These are phyloP conservation scores for Phyllotreta cruciferae DNA, from an alignment of 2,888 invertebrate species.

Conservation along the genomic window DNA sequence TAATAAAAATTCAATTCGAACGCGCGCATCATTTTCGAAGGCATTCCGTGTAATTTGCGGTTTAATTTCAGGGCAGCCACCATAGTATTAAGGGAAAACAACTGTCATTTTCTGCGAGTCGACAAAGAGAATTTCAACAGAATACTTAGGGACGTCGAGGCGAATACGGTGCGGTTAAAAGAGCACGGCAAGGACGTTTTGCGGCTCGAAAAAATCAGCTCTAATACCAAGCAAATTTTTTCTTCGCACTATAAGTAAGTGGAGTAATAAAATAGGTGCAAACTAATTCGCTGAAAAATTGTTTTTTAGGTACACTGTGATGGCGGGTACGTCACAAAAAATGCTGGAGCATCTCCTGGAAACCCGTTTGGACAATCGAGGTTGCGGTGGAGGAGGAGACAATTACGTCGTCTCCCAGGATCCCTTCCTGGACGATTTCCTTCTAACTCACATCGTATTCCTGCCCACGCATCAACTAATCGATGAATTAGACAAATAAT, in stretches of 20 bases:
- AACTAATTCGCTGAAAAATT: neutral
- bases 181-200: conserved; percentile 86
- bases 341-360: conserved; percentile 86
- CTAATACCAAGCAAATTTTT: conserved; percentile 63
- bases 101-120: conserved; percentile 82
- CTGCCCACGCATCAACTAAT: conserved; percentile 79
- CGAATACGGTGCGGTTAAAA: conserved; percentile 84
- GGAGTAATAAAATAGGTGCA: neutral
- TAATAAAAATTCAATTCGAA: no score
- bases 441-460: conserved; percentile 83
- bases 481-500: conserved; percentile 76
- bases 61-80: conserved; percentile 73
- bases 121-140: conserved; percentile 87
- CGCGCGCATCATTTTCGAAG: neutral
- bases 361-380: conserved; percentile 73
- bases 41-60: neutral
- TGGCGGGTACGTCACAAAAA: conserved; percentile 86
- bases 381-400: conserved; percentile 61
- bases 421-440: conserved; percentile 82
- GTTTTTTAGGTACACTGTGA: conserved; percentile 80
- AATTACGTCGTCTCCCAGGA: conserved; percentile 64
- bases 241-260: conserved; percentile 73
- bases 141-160: conserved; percentile 82
- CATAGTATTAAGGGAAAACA: conserved; percentile 80
- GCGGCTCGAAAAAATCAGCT: conserved; percentile 76